These are phyloP conservation scores for Chamaetylas fuelleborni DNA, from an alignment of 2,113 vertebrate species.

Conservation along the genomic window DNA sequence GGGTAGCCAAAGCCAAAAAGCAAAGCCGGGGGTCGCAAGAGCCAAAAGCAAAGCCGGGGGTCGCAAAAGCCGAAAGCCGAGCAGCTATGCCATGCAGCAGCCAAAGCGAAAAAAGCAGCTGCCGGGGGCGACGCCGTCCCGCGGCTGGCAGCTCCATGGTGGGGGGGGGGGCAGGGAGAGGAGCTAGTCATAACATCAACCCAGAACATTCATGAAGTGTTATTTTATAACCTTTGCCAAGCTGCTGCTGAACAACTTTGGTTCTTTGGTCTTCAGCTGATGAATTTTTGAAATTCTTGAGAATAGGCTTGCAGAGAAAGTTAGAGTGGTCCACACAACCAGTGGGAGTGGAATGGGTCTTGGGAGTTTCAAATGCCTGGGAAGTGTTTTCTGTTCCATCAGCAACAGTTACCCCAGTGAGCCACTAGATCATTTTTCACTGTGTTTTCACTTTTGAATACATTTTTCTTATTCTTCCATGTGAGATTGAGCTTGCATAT, in stretches of 20 bases:
- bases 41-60: no score
- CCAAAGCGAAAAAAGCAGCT: no score
- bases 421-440: neutral
- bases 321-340: neutral
- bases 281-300: neutral
- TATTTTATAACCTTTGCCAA: neutral
- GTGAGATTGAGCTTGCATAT: neutral
- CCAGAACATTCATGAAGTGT: no score
- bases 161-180: no score
- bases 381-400: neutral
- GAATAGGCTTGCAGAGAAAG: neutral
- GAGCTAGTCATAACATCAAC: no score
- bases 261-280: neutral
- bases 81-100: no score
- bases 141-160: no score
- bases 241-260: neutral
- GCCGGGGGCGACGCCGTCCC: no score
- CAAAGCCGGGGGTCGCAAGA: no score
- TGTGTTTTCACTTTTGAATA: neutral
- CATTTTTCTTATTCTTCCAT: neutral
- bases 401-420: accelerated
- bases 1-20: no score
- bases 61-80: no score
- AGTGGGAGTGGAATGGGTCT: neutral
- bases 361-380: neutral